phyloP scores from a whole-genome alignment of 2,888 invertebrate species.

The Heliconius hortense region DNA sequence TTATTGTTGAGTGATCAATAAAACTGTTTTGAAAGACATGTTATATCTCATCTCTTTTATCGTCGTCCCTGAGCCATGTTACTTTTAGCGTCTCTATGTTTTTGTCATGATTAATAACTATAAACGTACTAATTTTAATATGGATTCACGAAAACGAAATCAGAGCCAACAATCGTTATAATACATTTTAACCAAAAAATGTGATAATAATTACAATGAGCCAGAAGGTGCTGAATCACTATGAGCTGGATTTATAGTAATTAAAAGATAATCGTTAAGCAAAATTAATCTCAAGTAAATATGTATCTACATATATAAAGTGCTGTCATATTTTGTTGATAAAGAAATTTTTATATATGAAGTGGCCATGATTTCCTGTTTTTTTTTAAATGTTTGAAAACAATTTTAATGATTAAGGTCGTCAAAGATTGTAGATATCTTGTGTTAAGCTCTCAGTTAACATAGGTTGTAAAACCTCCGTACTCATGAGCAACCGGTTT shows the following conservation, averaged over 20 bases:
- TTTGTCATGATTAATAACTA: neutral
- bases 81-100: neutral
- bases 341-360: neutral
- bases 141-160: neutral
- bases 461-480: constrained; percentile 7
- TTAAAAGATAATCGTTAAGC: neutral
- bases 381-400: constrained; percentile 15
- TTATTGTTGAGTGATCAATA: constrained; percentile 72
- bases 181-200: neutral
- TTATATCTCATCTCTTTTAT: constrained; percentile 2
- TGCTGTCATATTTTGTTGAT: neutral
- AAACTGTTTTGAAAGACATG: constrained; percentile 43
- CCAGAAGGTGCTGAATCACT: neutral
- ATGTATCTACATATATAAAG: neutral
- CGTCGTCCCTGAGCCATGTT: neutral
- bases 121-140: neutral
- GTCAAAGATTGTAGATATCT: constrained; percentile 5
- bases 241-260: neutral
- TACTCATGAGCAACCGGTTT: constrained; percentile 17
- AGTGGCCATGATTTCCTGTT: neutral
- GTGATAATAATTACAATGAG: neutral
- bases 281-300: neutral
- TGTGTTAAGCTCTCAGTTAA: constrained; percentile 8
- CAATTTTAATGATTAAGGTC: constrained; percentile 10
- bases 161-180: neutral